Conservation (phyloP, 2,888 invertebrate species). For the Ormyrus pomaceus region DNA sequence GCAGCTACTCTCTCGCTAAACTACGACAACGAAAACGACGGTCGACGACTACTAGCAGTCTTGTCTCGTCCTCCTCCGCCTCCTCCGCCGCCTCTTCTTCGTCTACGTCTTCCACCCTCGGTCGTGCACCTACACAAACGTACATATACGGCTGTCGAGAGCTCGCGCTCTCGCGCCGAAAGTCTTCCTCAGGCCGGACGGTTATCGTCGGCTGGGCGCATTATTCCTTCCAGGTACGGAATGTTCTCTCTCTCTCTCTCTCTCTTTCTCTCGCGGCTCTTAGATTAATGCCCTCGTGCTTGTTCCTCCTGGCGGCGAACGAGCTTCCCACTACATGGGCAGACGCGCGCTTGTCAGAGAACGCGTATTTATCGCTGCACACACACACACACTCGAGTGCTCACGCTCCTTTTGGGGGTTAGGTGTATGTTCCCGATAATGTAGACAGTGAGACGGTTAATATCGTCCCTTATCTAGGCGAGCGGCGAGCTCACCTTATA, state of each 20-base stretch:
- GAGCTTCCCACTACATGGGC: constrained; percentile 13
- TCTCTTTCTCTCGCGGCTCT: too few relatives aligned
- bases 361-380: neutral
- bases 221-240: too few relatives aligned
- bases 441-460: neutral
- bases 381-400: neutral
- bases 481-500: constrained; percentile 18
- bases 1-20: neutral
- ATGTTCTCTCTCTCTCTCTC: too few relatives aligned
- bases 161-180: constrained; percentile 36
- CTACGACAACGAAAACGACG: constrained; percentile 11
- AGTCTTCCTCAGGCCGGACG: constrained; percentile 24
- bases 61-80: constrained; percentile 12
- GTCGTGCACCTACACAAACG: constrained; percentile 41
- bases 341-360: neutral
- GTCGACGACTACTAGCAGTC: neutral
- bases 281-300: too few relatives aligned
- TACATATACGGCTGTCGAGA: constrained; percentile 31
- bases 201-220: constrained; percentile 28
- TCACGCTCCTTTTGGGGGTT: constrained; percentile 10
- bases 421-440: neutral
- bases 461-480: constrained; percentile 30
- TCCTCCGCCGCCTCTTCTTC: constrained; percentile 33
- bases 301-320: neutral
- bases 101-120: constrained; percentile 49